Conservation (phyloP, 2,888 invertebrate species). For the Hedya salicella region DNA sequence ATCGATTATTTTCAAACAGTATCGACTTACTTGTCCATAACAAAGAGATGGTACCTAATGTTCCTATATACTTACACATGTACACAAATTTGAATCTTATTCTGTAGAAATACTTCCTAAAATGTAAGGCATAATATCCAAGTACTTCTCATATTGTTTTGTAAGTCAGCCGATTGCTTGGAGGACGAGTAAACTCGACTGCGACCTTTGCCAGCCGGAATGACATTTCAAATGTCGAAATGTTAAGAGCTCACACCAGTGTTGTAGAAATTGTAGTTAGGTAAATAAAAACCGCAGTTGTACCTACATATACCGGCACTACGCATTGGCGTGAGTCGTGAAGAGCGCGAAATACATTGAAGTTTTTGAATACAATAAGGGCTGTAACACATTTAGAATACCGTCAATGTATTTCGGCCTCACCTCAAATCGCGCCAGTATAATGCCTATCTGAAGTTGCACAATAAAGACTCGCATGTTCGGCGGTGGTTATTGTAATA, state of each 20-base stretch:
- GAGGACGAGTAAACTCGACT: constrained; percentile 51
- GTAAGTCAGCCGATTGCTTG: constrained; percentile 52
- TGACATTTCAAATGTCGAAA: constrained; percentile 55
- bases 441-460: constrained; percentile 29
- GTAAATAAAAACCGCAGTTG: constrained; percentile 47
- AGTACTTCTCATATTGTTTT: constrained; percentile 51
- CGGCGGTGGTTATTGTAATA: constrained; percentile 39
- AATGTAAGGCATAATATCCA: constrained; percentile 12
- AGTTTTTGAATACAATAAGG: no score
- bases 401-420: no score
- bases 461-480: constrained; percentile 45
- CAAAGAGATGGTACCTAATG: constrained; percentile 46
- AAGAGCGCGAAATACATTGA: no score
- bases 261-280: constrained; percentile 50
- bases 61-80: background rate
- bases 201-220: constrained; percentile 56
- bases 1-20: constrained; percentile 47
- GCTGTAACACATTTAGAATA: no score
- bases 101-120: background rate
- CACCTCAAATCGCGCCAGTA: no score
- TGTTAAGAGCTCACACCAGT: constrained; percentile 50
- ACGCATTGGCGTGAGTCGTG: no score
- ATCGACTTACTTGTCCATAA: constrained; percentile 48
- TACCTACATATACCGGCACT: no score
- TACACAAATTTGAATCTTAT: constrained; percentile 12